Evolutionary conservation across 1,140 invertebrate species (phyloP).

Genomic region (Asobara japonica): DNA sequence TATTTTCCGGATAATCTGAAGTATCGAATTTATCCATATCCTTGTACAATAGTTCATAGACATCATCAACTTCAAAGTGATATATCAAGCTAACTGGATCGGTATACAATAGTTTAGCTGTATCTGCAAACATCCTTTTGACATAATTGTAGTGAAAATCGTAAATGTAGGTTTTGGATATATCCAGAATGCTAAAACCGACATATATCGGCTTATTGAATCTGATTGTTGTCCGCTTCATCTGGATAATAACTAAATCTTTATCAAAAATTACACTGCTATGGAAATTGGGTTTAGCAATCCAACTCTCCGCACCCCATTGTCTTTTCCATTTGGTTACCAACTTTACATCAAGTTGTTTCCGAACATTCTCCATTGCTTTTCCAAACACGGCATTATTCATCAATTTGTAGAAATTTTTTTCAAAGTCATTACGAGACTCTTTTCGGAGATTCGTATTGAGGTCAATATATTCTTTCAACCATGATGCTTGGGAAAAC

Average conservation of each 20-base stretch:
- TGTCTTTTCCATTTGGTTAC: slow-evolving; percentile 34
- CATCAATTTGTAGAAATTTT: slow-evolving; percentile 60
- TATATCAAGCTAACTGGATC: slow-evolving; percentile 44
- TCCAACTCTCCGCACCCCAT: slow-evolving; percentile 23
- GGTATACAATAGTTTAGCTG: slow-evolving; percentile 44
- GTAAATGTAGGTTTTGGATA: slow-evolving; percentile 36
- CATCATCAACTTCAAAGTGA: slow-evolving; percentile 28
- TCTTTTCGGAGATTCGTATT: slow-evolving; percentile 48
- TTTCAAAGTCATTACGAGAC: slow-evolving; percentile 52
- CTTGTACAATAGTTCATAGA: slow-evolving; percentile 3
- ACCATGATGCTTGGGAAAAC: slow-evolving; percentile 52
- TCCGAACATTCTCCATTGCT: slow-evolving; percentile 51
- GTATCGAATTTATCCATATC: slow-evolving; percentile 20
- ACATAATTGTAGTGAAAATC: slow-evolving; percentile 33
- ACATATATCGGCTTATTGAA: slow-evolving; percentile 40
- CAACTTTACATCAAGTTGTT: slow-evolving; percentile 35
- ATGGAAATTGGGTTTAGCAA: slow-evolving; percentile 46
- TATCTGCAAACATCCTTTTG: slow-evolving; percentile 31
- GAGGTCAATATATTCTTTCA: slow-evolving; percentile 52
- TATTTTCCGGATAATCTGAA: slow-evolving; percentile 14
- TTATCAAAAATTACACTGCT: slow-evolving; percentile 42
- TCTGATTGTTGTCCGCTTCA: slow-evolving; percentile 26
- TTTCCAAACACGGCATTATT: slow-evolving; percentile 38
- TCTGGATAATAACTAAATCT: slow-evolving; percentile 33
- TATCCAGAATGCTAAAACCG: slow-evolving; percentile 37